phyloP scores from a whole-genome alignment of 2,797 vertebrate genomes.

The Sebastes steindachneri region DNA sequence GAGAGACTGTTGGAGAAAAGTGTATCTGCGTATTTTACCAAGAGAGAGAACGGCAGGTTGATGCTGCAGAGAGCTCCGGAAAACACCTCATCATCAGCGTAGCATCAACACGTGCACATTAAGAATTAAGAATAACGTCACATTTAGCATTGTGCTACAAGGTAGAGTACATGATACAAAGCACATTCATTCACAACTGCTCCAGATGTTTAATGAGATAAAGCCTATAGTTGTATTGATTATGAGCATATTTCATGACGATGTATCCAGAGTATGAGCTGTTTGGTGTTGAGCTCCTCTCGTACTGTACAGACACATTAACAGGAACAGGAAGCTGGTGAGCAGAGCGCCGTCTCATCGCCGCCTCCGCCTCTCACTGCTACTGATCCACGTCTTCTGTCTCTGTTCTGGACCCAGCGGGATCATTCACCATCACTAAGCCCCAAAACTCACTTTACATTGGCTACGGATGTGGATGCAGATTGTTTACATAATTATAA shows the following conservation, averaged over 20 bases:
- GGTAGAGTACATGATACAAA: too few relatives aligned
- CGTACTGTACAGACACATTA: slow-evolving; percentile 24
- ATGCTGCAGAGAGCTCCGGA: background rate
- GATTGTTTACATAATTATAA: too few relatives aligned
- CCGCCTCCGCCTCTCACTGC: background rate
- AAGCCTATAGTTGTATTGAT: background rate
- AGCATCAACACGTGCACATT: background rate
- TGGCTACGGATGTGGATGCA: too few relatives aligned
- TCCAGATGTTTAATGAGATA: too few relatives aligned
- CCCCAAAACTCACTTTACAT: too few relatives aligned
- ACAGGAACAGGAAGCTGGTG: slow-evolving; percentile 36
- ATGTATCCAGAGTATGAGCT: too few relatives aligned
- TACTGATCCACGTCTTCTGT: too few relatives aligned
- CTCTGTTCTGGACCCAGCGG: too few relatives aligned
- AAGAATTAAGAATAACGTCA: background rate
- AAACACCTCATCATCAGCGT: background rate
- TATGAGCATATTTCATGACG: background rate
- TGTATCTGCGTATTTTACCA: background rate
- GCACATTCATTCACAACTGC: background rate
- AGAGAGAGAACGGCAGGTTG: background rate
- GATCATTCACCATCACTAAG: too few relatives aligned
- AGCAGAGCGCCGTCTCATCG: too few relatives aligned
- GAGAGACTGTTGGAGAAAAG: background rate
- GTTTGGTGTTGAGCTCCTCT: background rate
- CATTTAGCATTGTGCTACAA: too few relatives aligned